Evolutionary conservation across 2,113 vertebrate species (phyloP).

Genomic region (Perca flavescens): DNA sequence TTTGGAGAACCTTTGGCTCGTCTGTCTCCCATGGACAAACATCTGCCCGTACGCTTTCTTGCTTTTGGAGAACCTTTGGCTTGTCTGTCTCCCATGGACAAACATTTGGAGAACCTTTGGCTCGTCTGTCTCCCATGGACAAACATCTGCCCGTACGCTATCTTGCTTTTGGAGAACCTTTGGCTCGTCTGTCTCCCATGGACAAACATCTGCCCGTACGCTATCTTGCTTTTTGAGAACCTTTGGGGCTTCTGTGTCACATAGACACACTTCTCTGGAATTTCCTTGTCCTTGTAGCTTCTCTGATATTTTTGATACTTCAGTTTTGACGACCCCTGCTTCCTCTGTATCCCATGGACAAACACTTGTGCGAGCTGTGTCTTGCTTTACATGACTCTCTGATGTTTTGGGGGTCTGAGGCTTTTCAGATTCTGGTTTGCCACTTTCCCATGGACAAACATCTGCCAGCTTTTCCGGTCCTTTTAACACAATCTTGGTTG

Average conservation of each 20-base stretch:
- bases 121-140: conserved; percentile 60
- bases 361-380: conserved; percentile 24
- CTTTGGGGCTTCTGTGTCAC: conserved; percentile 46
- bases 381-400: conserved; percentile 22
- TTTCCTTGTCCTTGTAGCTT: neutral
- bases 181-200: conserved; percentile 57
- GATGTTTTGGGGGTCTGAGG: conserved; percentile 10
- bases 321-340: neutral
- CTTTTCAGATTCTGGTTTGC: conserved; percentile 11
- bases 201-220: conserved; percentile 44
- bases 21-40: conserved; percentile 75
- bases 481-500: conserved; percentile 6
- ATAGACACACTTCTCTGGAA: conserved; percentile 59
- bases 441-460: conserved; percentile 78
- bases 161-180: conserved; percentile 39
- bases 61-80: conserved; percentile 11
- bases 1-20: conserved; percentile 28
- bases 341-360: conserved; percentile 62
- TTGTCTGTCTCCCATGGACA: conserved; percentile 71
- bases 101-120: conserved; percentile 43
- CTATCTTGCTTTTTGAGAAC: neutral
- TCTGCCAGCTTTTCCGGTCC: conserved; percentile 4
- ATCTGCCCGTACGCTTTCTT: conserved; percentile 22
- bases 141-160: conserved; percentile 42
- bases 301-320: neutral